Conservation (phyloP, 2,113 vertebrate species). For the Coreoperca whiteheadi region DNA sequence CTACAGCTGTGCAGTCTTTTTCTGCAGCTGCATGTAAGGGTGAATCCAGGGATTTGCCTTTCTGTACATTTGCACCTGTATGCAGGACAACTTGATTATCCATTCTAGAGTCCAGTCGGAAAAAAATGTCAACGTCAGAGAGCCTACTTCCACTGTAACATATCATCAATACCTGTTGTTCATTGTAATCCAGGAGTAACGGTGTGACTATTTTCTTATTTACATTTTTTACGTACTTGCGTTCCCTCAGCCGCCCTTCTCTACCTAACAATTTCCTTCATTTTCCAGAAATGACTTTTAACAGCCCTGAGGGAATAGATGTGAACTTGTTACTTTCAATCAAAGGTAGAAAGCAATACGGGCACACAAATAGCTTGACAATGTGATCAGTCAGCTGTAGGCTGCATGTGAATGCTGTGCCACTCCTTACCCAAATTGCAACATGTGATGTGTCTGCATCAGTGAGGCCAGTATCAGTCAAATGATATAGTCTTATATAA, state of each 20-base stretch:
- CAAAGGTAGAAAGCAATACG: not conserved
- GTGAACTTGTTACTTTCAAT: constrained; percentile 18
- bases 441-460: not conserved
- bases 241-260: not conserved
- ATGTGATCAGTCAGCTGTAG: constrained; percentile 31
- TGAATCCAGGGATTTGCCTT: constrained; percentile 91
- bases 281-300: constrained; percentile 13
- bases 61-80: constrained; percentile 93
- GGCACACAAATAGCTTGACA: not conserved
- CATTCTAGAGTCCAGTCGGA: not conserved
- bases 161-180: not conserved
- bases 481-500: too few relatives aligned
- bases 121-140: not conserved
- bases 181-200: not conserved
- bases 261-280: not conserved
- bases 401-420: not conserved
- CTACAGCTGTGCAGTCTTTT: constrained; percentile 87
- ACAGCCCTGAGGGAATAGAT: constrained; percentile 5
- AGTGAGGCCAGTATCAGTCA: not conserved
- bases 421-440: not conserved
- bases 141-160: not conserved
- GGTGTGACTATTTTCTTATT: not conserved
- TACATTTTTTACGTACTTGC: not conserved
- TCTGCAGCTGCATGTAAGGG: constrained; percentile 93
- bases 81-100: constrained; percentile 9